Evolutionary conservation across 1,140 invertebrate genomes (phyloP).

Genomic region (Bombyx mandarina): DNA sequence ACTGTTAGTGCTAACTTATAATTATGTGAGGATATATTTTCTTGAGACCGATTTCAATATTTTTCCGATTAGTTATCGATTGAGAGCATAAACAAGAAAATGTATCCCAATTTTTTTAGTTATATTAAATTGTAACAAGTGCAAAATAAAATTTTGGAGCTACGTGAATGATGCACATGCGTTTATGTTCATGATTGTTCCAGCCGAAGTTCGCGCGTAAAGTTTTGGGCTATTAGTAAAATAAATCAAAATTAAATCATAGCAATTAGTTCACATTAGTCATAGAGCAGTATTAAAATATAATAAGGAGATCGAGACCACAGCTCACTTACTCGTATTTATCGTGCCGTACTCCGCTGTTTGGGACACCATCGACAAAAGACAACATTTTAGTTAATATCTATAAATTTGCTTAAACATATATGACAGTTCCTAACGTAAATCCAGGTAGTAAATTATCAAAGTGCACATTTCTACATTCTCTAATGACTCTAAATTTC

Average conservation of each 20-base stretch:
- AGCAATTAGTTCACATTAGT: constrained; percentile 65
- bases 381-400: constrained; percentile 66
- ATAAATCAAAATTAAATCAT: constrained; percentile 33
- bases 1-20: constrained; percentile 51
- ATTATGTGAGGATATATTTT: constrained; percentile 35
- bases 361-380: constrained; percentile 72
- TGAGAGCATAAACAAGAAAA: constrained; percentile 14
- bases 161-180: constrained; percentile 47
- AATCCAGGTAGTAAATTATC: too few relatives aligned
- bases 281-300: constrained; percentile 52
- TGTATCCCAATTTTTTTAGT: constrained; percentile 22
- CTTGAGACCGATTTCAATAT: constrained; percentile 1
- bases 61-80: not conserved
- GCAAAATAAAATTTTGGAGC: constrained; percentile 31
- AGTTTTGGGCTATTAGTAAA: constrained; percentile 39
- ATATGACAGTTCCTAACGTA: too few relatives aligned
- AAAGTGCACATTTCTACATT: too few relatives aligned
- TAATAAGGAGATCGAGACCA: constrained; percentile 70
- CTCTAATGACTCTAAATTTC: too few relatives aligned
- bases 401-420: constrained; percentile 9
- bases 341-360: constrained; percentile 72
- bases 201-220: constrained; percentile 44
- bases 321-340: constrained; percentile 72
- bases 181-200: constrained; percentile 27
- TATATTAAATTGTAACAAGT: constrained; percentile 12